phyloP scores from a whole-genome alignment of 2,888 invertebrate genomes.

The Thera britannica region DNA sequence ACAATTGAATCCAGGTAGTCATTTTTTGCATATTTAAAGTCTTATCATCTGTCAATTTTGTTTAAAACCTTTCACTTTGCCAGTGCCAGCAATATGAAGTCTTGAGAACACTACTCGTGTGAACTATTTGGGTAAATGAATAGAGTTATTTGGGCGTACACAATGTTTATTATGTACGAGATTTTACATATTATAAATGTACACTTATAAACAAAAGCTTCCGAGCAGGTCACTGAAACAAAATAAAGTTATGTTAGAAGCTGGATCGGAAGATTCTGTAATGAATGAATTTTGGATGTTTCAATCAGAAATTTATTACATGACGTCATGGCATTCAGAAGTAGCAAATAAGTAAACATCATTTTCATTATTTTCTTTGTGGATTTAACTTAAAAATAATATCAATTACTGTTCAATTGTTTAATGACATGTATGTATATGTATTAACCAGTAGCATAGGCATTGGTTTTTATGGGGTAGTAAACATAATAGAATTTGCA shows the following conservation, averaged over 20 bases:
- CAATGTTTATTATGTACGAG: constrained; percentile 73
- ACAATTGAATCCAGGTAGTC: no score
- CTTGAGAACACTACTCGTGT: no score
- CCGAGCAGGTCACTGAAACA: constrained; percentile 77
- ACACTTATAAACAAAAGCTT: constrained; percentile 78
- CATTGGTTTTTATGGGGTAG: no score
- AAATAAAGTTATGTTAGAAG: constrained; percentile 30
- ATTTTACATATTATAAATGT: constrained; percentile 71
- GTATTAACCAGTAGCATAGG: no score
- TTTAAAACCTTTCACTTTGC: no score
- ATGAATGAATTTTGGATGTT: background rate
- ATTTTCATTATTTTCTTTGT: constrained; percentile 44
- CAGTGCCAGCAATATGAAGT: no score
- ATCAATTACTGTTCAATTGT: no score
- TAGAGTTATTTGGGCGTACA: constrained; percentile 60
- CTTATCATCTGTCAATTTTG: no score
- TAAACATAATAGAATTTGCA: no score
- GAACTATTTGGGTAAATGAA: constrained; percentile 38
- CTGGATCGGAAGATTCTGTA: background rate
- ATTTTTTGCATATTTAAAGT: no score
- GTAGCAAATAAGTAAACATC: constrained; percentile 82
- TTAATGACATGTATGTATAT: no score
- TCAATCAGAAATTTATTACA: constrained; percentile 58
- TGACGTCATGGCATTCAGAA: constrained; percentile 80
- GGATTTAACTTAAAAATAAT: no score